Evolutionary conservation across 2,113 vertebrate genomes (phyloP).

Genomic region (Megaleporinus macrocephalus): DNA sequence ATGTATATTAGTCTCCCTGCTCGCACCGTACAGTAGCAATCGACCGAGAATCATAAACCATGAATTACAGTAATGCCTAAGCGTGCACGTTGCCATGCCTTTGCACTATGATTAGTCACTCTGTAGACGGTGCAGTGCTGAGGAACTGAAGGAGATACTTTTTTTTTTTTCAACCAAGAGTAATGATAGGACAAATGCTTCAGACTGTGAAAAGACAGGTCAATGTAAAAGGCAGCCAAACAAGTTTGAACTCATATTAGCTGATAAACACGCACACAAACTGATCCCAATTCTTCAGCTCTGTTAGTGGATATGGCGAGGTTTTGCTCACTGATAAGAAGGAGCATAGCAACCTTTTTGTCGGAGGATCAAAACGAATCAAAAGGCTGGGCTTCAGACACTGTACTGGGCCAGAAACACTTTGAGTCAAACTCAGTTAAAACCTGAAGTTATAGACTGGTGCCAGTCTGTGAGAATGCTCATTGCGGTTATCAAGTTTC

Average conservation of each 20-base stretch:
- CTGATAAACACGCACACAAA: slow-evolving; percentile 70
- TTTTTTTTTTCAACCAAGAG: background rate
- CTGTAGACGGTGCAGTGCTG: background rate
- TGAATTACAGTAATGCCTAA: slow-evolving; percentile 21
- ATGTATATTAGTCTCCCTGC: slow-evolving; percentile 10
- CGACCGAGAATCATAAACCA: slow-evolving; percentile 2
- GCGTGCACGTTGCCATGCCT: background rate
- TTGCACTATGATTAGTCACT: slow-evolving; percentile 22
- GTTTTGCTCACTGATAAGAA: slow-evolving; percentile 40
- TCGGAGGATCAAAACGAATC: slow-evolving; percentile 22
- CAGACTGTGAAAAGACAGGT: slow-evolving; percentile 42
- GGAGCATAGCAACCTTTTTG: slow-evolving; percentile 29
- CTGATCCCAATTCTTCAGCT: slow-evolving; percentile 67
- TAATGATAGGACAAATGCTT: slow-evolving; percentile 54
- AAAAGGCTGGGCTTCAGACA: background rate
- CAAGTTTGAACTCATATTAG: slow-evolving; percentile 61
- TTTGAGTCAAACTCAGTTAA: background rate
- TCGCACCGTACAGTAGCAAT: background rate
- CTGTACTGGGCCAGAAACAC: background rate
- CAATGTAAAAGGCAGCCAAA: slow-evolving; percentile 62
- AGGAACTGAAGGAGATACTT: background rate
- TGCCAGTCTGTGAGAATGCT: background rate
- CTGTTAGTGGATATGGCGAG: slow-evolving; percentile 59
- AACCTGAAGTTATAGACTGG: background rate
- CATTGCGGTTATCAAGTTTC: background rate